phyloP scores from a whole-genome alignment of 2,113 vertebrate genomes.

The Steatornis caripensis region DNA sequence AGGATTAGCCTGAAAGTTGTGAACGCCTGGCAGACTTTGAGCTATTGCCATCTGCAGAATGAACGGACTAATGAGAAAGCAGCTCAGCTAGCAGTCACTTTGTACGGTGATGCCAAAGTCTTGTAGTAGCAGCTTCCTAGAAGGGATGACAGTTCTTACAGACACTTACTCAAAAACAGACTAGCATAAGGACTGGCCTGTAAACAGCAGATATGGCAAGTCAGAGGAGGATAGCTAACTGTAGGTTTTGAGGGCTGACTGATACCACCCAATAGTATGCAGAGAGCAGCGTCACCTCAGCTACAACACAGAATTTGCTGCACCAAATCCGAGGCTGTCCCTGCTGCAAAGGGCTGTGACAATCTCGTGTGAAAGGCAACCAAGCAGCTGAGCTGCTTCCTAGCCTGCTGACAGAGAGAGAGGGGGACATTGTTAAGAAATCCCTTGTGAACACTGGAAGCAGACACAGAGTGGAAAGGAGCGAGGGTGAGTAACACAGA shows the following conservation, averaged over 20 bases:
- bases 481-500: background rate
- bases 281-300: background rate
- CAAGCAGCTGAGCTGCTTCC: background rate
- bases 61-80: background rate
- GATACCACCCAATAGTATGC: fast-evolving
- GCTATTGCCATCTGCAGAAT: background rate
- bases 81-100: background rate
- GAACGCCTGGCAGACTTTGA: background rate
- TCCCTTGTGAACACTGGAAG: background rate
- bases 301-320: background rate
- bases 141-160: background rate
- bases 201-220: background rate
- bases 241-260: background rate
- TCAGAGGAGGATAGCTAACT: background rate
- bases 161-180: background rate
- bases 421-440: background rate
- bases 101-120: background rate
- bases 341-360: background rate
- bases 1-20: background rate
- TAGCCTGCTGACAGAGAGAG: background rate
- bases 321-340: background rate
- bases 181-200: background rate
- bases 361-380: background rate
- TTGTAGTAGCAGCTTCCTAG: background rate
- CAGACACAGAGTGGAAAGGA: background rate